phyloP scores from a whole-genome alignment of 2,113 vertebrate genomes.

The Rhodinocichla rosea region DNA sequence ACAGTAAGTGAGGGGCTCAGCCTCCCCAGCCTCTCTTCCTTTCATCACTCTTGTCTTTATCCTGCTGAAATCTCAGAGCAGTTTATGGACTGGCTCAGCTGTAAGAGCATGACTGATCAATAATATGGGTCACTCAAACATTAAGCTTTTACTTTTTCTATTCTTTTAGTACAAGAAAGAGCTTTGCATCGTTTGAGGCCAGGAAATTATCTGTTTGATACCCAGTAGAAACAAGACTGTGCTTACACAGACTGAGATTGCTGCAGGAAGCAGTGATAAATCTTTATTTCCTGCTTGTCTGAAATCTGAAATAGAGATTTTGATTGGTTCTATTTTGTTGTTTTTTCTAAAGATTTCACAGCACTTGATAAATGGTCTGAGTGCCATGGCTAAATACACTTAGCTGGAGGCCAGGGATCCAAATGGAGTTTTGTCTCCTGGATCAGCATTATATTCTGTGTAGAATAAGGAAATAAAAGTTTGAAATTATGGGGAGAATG shows the following conservation, averaged over 20 bases:
- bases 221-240: not conserved
- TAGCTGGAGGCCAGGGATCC: not conserved
- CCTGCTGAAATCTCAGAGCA: not conserved
- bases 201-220: not conserved
- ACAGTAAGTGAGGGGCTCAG: conserved; percentile 68
- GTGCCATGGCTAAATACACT: not conserved
- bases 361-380: not conserved
- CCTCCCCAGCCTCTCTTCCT: not conserved
- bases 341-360: not conserved
- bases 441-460: not conserved
- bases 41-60: not conserved
- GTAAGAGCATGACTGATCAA: not conserved
- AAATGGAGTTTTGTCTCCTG: not conserved
- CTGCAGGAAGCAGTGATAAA: not conserved
- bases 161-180: not conserved
- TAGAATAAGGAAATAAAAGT: not conserved
- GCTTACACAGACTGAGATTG: not conserved
- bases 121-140: not conserved
- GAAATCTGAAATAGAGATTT: not conserved
- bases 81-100: not conserved
- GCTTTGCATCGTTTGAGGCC: not conserved
- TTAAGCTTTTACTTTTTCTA: not conserved
- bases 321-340: not conserved
- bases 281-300: not conserved
- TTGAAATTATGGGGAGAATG: not conserved